Evolutionary conservation across 2,888 invertebrate genomes (phyloP), one percentile per base, ranked within the genome.

Genomic region (Brachynemurus nebulosus): DNA sequence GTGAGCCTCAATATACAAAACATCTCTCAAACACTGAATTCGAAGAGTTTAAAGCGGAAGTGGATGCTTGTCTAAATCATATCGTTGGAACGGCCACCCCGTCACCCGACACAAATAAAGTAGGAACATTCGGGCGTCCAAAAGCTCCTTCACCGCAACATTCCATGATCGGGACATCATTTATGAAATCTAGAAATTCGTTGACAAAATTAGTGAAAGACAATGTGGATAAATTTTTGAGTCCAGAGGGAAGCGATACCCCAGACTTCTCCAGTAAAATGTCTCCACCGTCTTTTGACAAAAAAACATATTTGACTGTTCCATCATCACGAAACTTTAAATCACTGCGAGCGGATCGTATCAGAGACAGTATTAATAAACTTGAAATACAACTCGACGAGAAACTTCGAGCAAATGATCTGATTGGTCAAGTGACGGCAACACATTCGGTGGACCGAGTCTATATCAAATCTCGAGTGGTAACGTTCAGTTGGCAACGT

Each of bases 401-500:
- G 21, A 66, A 66, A 42, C 65, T 88, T 30, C 67, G 70, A 34
- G 66, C 66, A 42, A 54, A 61, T 43, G 58, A 69, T 53, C 64
- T 82, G 34, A 83, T 86, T 51, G 85, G 85, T 0, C 70, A 66
- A 49, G 69, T 74, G 18, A 72, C 70, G 38, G 69, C 69, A 14
- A 65, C 71, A 34, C 67, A 67, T 36, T 66, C 67, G 23, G 64
- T 69, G 25, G 72, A 71, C 54, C 76, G 75, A 60, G 74, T 78
- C 57, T 80, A 80, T 52, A 80, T 89, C 45, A 76, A 79, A 51
- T 76, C 85, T 8, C 67, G 83, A 21, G 78, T 82, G 58, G 86
- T 92, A 35, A 83, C 83, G 50, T 95, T 95, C 67, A 82, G 85
- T 46, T 95, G 95, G 93, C 92, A 92, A 67, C 71, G 91, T 11